phyloP scores from a whole-genome alignment of 2,797 vertebrate genomes.

The Natrix natrix region DNA sequence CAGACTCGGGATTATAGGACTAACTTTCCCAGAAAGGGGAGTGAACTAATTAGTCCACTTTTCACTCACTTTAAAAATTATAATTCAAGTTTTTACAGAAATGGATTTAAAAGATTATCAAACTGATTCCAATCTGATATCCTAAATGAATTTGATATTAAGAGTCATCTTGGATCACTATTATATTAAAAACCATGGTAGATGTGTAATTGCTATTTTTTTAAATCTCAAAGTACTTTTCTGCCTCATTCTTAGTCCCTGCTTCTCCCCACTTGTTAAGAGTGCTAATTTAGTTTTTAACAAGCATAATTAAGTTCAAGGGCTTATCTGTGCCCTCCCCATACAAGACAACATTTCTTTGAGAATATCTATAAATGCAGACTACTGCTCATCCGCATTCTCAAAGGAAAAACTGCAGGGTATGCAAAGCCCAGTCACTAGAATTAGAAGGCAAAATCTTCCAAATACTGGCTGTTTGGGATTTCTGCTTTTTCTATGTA shows the following conservation, averaged over 20 bases:
- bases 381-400: neutral
- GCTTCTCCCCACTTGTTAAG: neutral
- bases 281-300: neutral
- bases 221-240: neutral
- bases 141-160: neutral
- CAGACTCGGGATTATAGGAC: neutral
- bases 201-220: neutral
- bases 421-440: neutral
- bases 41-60: neutral
- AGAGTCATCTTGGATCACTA: neutral
- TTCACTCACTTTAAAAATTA: neutral
- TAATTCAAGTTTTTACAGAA: neutral
- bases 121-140: neutral
- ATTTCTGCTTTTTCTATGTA: neutral
- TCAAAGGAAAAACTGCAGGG: neutral
- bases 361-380: neutral
- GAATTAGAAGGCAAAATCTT: neutral
- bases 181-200: neutral
- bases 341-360: neutral
- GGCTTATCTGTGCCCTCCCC: neutral
- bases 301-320: neutral
- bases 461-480: neutral
- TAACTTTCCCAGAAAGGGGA: neutral
- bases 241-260: neutral
- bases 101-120: neutral